phyloP scores from a whole-genome alignment of 2,888 invertebrate genomes.

The Acanthopleura granulata region DNA sequence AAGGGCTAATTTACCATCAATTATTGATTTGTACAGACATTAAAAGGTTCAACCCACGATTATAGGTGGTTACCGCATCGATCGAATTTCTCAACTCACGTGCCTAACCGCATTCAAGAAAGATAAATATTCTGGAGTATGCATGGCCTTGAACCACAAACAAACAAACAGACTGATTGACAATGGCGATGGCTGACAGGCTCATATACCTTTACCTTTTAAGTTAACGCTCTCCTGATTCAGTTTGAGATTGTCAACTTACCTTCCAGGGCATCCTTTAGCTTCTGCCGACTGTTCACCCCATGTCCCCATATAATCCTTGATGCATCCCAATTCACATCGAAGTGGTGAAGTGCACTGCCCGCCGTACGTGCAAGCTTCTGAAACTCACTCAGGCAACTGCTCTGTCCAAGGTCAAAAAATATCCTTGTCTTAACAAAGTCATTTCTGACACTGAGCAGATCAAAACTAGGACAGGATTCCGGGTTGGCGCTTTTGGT shows the following conservation, averaged over 20 bases:
- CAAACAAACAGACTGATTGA: no score
- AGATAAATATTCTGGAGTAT: no score
- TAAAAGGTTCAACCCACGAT: no score
- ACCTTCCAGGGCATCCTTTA: slow-evolving; percentile 76
- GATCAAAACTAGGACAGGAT: slow-evolving; percentile 31
- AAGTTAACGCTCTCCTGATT: no score
- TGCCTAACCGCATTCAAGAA: no score
- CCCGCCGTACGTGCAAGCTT: slow-evolving; percentile 39
- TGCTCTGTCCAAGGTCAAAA: slow-evolving; percentile 38
- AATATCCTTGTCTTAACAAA: slow-evolving; percentile 33
- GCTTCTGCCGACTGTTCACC: slow-evolving; percentile 79
- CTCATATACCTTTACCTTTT: no score
- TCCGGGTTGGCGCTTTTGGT: slow-evolving; percentile 23
- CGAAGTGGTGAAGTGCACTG: slow-evolving; percentile 69
- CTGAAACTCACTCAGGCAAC: slow-evolving; percentile 31
- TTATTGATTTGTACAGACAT: no score
- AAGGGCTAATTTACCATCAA: no score
- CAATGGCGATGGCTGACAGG: no score
- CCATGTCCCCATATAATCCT: slow-evolving; percentile 88
- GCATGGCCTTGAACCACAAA: no score
- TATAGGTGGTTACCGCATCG: no score
- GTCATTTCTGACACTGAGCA: slow-evolving; percentile 44
- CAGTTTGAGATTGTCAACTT: slow-evolving; percentile 25
- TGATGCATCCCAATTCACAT: slow-evolving; percentile 77
- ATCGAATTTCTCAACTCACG: no score